These are phyloP conservation scores for Arion vulgaris DNA, from an alignment of 1,140 invertebrate species.

Conservation along the genomic window DNA sequence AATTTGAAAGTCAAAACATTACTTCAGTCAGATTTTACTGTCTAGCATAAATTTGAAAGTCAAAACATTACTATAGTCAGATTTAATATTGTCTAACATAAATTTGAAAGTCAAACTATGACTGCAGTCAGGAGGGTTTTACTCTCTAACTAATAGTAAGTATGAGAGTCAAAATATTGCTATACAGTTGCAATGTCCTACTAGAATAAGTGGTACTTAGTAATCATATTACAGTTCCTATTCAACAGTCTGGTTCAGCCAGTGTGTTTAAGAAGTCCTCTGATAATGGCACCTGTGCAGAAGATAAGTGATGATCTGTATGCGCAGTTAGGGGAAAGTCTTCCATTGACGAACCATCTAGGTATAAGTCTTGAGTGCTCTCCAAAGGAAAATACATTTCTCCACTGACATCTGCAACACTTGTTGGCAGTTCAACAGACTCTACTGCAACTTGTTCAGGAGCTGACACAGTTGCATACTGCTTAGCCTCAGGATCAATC, in stretches of 20 bases:
- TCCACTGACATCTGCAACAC: background rate
- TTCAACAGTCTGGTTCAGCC: background rate
- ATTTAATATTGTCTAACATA: too few relatives aligned
- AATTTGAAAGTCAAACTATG: too few relatives aligned
- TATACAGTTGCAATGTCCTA: too few relatives aligned
- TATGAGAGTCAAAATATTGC: too few relatives aligned
- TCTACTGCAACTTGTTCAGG: background rate
- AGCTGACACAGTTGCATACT: slow-evolving; percentile 50
- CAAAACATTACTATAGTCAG: too few relatives aligned
- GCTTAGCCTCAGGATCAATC: slow-evolving; percentile 57
- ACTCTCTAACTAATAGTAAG: too few relatives aligned
- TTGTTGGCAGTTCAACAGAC: background rate
- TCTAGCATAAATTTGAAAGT: too few relatives aligned
- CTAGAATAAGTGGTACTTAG: too few relatives aligned
- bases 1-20: too few relatives aligned
- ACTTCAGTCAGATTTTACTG: too few relatives aligned
- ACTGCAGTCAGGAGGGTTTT: too few relatives aligned
- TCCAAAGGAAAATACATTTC: background rate
- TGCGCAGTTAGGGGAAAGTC: background rate
- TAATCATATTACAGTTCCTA: too few relatives aligned
- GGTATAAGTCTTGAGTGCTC: background rate
- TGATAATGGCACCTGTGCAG: background rate
- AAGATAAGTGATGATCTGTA: background rate
- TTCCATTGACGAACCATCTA: background rate
- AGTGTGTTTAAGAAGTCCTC: background rate